Evolutionary conservation across 2,797 vertebrate genomes (phyloP), one percentile per base, ranked within the genome.

Genomic region (Pagetopsis macropterus): DNA sequence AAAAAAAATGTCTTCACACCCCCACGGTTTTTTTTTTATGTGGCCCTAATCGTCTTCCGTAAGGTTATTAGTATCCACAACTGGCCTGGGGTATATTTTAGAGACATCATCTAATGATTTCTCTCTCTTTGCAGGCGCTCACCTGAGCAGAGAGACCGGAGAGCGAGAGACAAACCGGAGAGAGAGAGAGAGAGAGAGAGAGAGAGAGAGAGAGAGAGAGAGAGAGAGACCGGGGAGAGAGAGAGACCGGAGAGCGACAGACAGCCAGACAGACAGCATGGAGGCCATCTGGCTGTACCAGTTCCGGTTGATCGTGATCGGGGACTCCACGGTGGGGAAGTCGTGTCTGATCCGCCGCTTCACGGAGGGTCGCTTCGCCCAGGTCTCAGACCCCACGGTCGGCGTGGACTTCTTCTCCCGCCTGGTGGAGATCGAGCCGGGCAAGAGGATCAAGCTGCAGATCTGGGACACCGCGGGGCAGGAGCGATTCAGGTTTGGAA

Each of bases 351-450:
- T 98, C 82, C 96, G 96, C 33, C 95, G 97, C 78, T 99, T 99
- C 94, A 99, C 98, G 11, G 98, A 99, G 88, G 98, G 96, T 1
- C 96, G 97, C 81, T 98, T 98, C 78, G 96, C 96, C 43, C 96
- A 97, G 90, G 97, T 97, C 88, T 98, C 97, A 1, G 97, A 98
- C 92, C 97, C 98, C 57, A 98, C 97, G 0, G 98, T 99, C 21
- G 97, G 97, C 41, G 97, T 98, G 92, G 97, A 99, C 91, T 98
- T 99, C 91, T 99, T 99, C 94, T 98, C 97, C 43, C 94, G 97
- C 48, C 94, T 98, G 91, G 97, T 98, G 90, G 98, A 99, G 95
- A 98, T 98, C 78, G 97, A 99, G 82, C 97, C 97, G 0, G 97
- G 97, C 45, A 99, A 99, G 83, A 81, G 97, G 80, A 97, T 99